A percentile compares a stretch with the other conserved stretches of the same genome.
Conservation (phyloP, 1,140 invertebrate species). For the Oscheius sp. region DNA sequence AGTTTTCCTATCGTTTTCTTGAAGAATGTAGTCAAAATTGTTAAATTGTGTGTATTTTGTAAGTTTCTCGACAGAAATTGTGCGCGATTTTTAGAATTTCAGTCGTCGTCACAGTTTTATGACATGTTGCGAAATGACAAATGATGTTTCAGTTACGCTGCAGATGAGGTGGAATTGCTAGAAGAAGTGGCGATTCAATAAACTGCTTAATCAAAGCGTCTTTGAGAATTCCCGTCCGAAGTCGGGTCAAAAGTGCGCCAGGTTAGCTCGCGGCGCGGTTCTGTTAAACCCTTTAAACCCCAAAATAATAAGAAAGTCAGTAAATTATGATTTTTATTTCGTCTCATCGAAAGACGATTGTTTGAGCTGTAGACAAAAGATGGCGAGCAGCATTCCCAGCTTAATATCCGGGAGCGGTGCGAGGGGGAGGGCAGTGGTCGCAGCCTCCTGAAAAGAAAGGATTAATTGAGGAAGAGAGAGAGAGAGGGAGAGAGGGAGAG, state of each 20-base stretch:
- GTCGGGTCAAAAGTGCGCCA: not conserved
- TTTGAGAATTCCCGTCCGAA: not conserved
- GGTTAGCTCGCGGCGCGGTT: not conserved
- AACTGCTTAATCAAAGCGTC: not conserved
- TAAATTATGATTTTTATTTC: not conserved
- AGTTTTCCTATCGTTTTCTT: no score
- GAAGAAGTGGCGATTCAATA: no score
- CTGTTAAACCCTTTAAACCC: not conserved
- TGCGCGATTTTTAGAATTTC: no score
- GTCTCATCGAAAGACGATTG: not conserved
- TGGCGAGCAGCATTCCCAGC: not conserved
- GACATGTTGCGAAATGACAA: no score
- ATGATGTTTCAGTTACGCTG: no score
- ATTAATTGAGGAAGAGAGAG: not conserved
- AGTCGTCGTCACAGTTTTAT: no score
- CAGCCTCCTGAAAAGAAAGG: conserved; percentile 5
- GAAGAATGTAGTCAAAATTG: no score
- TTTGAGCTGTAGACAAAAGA: not conserved
- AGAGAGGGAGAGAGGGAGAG: not conserved
- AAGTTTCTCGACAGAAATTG: no score
- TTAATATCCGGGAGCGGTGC: conserved; percentile 18
- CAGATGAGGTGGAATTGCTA: no score
- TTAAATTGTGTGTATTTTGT: no score
- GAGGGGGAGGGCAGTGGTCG: conserved; percentile 4
- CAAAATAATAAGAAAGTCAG: not conserved